These are phyloP conservation scores for Halyomorpha halys DNA, from an alignment of 1,140 invertebrate genomes.

Conservation along the genomic window DNA sequence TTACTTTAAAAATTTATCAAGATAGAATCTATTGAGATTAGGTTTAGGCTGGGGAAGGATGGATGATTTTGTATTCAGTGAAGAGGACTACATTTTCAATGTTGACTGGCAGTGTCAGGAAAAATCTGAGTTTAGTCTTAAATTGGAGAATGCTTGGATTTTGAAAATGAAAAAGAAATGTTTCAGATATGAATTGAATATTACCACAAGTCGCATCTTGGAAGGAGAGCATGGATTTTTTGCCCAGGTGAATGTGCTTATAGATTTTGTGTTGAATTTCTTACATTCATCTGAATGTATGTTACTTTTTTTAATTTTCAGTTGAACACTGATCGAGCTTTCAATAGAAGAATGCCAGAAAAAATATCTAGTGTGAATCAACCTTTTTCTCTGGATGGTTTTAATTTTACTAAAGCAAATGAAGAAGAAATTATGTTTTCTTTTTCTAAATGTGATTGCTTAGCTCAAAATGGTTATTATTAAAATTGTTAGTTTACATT, in stretches of 20 bases:
- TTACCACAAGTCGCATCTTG: background rate
- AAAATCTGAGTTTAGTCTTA: slow-evolving; percentile 1
- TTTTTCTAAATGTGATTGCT: background rate
- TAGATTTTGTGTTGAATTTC: background rate
- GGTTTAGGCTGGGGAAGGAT: too few species aligned
- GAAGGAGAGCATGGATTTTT: slow-evolving; percentile 8
- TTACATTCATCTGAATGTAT: background rate
- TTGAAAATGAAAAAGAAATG: background rate
- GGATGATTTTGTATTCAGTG: too few species aligned
- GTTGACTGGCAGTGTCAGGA: too few species aligned
- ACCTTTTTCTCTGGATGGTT: slow-evolving; percentile 47
- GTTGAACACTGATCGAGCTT: slow-evolving; percentile 52
- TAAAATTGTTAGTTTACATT: background rate
- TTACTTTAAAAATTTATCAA: too few species aligned
- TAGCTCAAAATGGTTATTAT: background rate
- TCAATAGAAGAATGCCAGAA: slow-evolving; percentile 49
- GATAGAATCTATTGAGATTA: too few species aligned
- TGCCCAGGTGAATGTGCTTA: background rate
- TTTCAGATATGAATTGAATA: slow-evolving; percentile 7
- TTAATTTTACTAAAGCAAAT: slow-evolving; percentile 57
- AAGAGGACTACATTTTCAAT: too few species aligned
- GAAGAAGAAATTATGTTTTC: slow-evolving; percentile 46
- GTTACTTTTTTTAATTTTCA: slow-evolving; percentile 33
- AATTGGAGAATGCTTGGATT: background rate
- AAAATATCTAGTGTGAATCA: slow-evolving; percentile 44